Base-by-base conservation (phyloP, 2,797 vertebrate species). In the Sebastes vulpes region DNA sequence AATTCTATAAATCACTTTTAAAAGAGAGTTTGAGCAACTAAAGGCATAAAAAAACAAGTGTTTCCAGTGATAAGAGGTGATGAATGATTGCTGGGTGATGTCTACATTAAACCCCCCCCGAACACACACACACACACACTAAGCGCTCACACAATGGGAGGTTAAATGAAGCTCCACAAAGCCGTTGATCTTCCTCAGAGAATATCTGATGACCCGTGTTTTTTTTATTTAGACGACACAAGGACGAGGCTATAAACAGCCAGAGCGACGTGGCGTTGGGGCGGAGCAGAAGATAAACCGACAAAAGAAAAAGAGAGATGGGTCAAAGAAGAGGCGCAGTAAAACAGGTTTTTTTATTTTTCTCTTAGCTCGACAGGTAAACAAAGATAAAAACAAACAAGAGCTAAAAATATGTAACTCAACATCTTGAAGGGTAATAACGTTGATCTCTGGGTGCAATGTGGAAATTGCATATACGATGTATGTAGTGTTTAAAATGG, bases 121-220 rank as follows among this genome's bases (percentile, higher is more conserved):
- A 32, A 32, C 31, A 14, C 35, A 12, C 35, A 38, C 12, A 42
- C 75, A 6, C 67, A 72, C 53, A 52, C 75, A 60, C 75, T 21
- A 20, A 68, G 57, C 21, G 28, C 38, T 31, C 63, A 28, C 65
- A 83, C 57, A 79, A 66, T 32, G 32, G 61, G 72, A 77, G 65
- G 75, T 79, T 85, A 85, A 83, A 79, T 75, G 61, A 79, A 77
- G 65, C 61, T 83, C 58, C 60, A 46, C 60, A 79, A 78, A 84
- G 79, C 75, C 0, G 38, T 12, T 76, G 67, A 74, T 81, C 76
- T 76, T 86, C 84, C 81, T 74, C 76, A 52, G 79, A 81, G 68
- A 12, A 48, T 75, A 75, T 81, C 77, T 69, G 79, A 81, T 86
- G 81, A 82, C 78, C 77, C 3, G 54, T 10, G 56, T 29, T 53